Evolutionary conservation across 30 jellyfish, hydroid and myxozoan genomes (phyloP), one percentile per base, ranked within the genome.

Genomic region (Aurelia coerulea): DNA sequence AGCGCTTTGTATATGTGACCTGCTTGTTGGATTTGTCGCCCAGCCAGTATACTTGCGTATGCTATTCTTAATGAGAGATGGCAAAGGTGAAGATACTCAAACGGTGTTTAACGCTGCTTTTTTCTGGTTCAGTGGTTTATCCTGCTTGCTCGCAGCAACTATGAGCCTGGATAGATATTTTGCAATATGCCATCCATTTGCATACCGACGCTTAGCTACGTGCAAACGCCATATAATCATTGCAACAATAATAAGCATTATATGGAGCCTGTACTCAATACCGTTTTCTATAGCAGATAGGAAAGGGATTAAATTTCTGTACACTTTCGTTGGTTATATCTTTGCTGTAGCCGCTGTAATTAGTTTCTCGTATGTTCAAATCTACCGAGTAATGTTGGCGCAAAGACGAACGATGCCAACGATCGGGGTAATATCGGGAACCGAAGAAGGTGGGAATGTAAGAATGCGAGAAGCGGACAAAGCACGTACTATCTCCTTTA

Each of bases 151-250:
- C 12, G 91, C 69, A 4, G 91, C 84, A 29, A 35, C 59, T 54
- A 52, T 81, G 17, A 81, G 91, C 75, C 91, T n/a, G 23, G 80
- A 70, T 70, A 42, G 80, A 23, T 70, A 31, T 14, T 51, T 70
- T 6, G 80, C 63, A 8, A 70, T 70, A 5, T 70, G 80, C 63
- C 32, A 16, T 35, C 80, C 80, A 15, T 70, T 70, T 35, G 62
- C 29, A 17, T 70, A 70, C 62, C 33, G 29, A 34, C 53, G 62
- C 11, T 35, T 70, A 11, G 80, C 46, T 32, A 70, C 80, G 1
- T 63, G 68, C 68, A 46, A 60, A 10, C 63, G 31, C 5, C 68
- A 34, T 35, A 64, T 60, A 9, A 46, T 46, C 56, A 46, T 46
- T 4, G 56, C 56, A 46, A 4, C 56, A 0, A 6, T 9, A 9